A percentile compares a stretch with the other conserved stretches of the same genome.
These are phyloP conservation scores for Vireo altiloquus DNA, from an alignment of 2,113 vertebrate species.

Conservation along the genomic window DNA sequence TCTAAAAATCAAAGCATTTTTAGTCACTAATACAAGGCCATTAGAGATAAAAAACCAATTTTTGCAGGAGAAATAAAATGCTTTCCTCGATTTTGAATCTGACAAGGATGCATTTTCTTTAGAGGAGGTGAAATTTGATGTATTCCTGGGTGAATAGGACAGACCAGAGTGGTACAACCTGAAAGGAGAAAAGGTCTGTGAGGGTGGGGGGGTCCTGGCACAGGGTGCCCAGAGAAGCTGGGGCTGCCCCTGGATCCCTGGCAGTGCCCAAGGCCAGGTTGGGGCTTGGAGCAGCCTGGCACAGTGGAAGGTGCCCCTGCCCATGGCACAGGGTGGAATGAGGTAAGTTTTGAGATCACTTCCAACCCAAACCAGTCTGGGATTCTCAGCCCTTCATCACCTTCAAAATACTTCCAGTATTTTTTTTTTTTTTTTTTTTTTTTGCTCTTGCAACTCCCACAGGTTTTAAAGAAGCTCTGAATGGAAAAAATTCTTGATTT, in stretches of 20 bases:
- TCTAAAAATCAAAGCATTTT: not conserved
- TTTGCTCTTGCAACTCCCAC: not conserved
- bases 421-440: no score
- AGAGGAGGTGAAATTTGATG: rapidly evolving
- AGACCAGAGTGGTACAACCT: not conserved
- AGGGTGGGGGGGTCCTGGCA: not conserved
- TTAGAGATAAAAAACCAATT: not conserved
- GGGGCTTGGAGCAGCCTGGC: not conserved
- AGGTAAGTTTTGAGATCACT: not conserved
- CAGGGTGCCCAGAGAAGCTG: not conserved
- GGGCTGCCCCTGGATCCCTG: not conserved
- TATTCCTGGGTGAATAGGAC: not conserved
- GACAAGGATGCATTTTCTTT: not conserved
- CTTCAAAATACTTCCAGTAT: not conserved
- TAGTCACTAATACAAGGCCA: not conserved
- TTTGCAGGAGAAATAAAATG: not conserved
- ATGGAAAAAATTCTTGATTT: not conserved
- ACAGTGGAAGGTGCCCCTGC: not conserved
- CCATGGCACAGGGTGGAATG: not conserved
- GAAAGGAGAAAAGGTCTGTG: not conserved
- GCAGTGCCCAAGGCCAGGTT: rapidly evolving
- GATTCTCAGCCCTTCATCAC: not conserved
- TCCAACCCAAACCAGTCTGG: not conserved
- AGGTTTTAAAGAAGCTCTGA: not conserved
- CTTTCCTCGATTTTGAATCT: not conserved